Base-by-base conservation (phyloP, 2,888 invertebrate genomes). In the Drosophila antonietae region DNA sequence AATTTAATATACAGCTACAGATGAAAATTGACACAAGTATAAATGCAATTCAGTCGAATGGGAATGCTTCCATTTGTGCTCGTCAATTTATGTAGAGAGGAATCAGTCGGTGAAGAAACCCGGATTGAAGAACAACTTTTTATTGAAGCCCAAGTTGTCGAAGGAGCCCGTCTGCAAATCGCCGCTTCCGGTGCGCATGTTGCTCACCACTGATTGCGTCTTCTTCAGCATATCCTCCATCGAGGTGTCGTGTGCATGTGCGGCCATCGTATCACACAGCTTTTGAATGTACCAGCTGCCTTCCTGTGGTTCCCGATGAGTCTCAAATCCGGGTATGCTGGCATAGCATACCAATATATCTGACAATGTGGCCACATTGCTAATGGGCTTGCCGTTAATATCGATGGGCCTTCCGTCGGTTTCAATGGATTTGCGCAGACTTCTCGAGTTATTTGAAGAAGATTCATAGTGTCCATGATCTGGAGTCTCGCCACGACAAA, bases 221-320 rank as follows among this genome's bases (percentile, higher is more conserved):
- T 95, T 93, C 91, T 95, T 95, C 78, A 96, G 92, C 89, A 96
- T 94, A 80, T 94, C 94, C 90, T 95, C 95, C 43, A 96, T 93
- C 90, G 95, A 94, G 35, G 93, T 93, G 83, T 95, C 93, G 91
- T 95, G 94, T 15, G 96, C 95, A 90, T 95, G 93, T 78, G 93
- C 92, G 76, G 95, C 95, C 91, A 96, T 95, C 80, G 95, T 94
- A 80, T 94, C 92, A 91, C 96, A 96, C 82, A 96, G 93, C 73
- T 93, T 93, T 91, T 95, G 95, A 82, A 96, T 95, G 92, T 95
- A 96, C 96, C 96, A 96, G 49, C 95, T 95, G 28, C 96, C 96
- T 9, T 83, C 80, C 33, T 91, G 74, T 7, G 91, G 86, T 92
- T 96, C 94, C 65, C 96, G 94, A 88, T 94, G 93, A 1, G 96